Conservation (phyloP, 2,113 vertebrate species). For the Chionomys nivalis region DNA sequence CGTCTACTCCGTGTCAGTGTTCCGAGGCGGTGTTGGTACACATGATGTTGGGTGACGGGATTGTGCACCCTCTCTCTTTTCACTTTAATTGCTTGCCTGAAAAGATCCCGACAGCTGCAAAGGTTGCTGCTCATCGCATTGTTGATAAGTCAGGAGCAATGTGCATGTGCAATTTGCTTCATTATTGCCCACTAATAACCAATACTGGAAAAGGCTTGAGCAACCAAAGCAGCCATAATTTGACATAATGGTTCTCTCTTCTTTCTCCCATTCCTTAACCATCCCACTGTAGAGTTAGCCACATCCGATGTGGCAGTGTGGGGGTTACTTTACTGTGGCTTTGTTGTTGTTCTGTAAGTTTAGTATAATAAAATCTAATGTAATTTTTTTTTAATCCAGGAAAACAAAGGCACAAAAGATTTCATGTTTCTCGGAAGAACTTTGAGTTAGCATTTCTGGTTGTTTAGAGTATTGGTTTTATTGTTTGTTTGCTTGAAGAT, state of each 20-base stretch:
- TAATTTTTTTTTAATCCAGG: not conserved
- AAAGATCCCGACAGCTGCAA: conserved; percentile 83
- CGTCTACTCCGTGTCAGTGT: conserved; percentile 66
- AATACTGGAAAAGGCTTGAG: conserved; percentile 73
- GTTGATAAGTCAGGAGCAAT: conserved; percentile 77
- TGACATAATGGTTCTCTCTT: conserved; percentile 40
- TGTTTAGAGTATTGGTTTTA: not conserved
- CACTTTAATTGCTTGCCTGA: conserved; percentile 87
- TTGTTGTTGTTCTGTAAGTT: not conserved
- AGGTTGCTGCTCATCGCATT: conserved; percentile 83
- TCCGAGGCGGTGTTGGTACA: conserved; percentile 75
- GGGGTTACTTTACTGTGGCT: not conserved
- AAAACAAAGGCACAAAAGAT: conserved; percentile 35
- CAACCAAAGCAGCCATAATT: conserved; percentile 56
- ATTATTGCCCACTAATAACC: conserved; percentile 83
- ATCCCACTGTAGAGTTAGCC: not conserved
- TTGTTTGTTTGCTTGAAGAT: not conserved
- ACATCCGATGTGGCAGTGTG: not conserved
- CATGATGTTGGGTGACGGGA: conserved; percentile 71
- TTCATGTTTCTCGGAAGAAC: not conserved
- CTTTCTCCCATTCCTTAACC: not conserved
- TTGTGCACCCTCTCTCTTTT: conserved; percentile 85
- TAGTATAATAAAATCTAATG: conserved; percentile 12
- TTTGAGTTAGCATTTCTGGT: not conserved
- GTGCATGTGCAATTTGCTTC: conserved; percentile 74